A percentile compares a stretch with the other conserved stretches of the same genome.
Evolutionary conservation across 2,888 invertebrate genomes (phyloP).

Genomic region (Plusia festucae): DNA sequence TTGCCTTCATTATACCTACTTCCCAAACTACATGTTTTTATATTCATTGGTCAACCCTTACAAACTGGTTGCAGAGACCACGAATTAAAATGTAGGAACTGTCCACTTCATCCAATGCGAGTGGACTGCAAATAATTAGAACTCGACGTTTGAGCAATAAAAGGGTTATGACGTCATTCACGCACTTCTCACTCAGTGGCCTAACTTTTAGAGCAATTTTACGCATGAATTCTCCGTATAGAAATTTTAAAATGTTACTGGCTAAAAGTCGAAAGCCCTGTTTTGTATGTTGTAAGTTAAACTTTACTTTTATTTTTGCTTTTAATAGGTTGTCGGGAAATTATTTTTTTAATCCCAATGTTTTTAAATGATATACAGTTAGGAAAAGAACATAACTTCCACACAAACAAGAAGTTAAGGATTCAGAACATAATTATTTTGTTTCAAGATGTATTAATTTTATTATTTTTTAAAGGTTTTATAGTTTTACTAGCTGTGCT

Average conservation of each 20-base stretch:
- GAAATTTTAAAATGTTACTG: conserved; percentile 16
- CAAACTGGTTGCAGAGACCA: conserved; percentile 53
- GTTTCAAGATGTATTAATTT: no score
- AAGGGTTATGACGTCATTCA: conserved; percentile 41
- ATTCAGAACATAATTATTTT: no score
- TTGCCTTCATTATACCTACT: conserved; percentile 38
- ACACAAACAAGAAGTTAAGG: no score
- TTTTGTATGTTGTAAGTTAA: background rate
- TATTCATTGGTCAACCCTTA: conserved; percentile 60
- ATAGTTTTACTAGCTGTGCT: no score
- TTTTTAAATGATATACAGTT: no score
- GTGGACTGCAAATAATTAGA: conserved; percentile 66
- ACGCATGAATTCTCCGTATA: conserved; percentile 36
- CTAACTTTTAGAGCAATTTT: conserved; percentile 36
- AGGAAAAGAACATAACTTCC: no score
- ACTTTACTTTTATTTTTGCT: background rate
- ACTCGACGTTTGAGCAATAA: conserved; percentile 47
- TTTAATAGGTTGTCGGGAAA: no score
- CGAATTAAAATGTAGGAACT: conserved; percentile 60
- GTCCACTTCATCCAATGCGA: conserved; percentile 60
- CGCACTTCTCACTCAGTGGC: conserved; percentile 38
- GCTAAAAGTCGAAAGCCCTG: background rate
- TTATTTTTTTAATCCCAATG: no score
- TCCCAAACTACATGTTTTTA: conserved; percentile 38
- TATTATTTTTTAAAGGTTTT: no score